phyloP scores from a whole-genome alignment of 2,797 vertebrate genomes.

The Hirundo rustica region DNA sequence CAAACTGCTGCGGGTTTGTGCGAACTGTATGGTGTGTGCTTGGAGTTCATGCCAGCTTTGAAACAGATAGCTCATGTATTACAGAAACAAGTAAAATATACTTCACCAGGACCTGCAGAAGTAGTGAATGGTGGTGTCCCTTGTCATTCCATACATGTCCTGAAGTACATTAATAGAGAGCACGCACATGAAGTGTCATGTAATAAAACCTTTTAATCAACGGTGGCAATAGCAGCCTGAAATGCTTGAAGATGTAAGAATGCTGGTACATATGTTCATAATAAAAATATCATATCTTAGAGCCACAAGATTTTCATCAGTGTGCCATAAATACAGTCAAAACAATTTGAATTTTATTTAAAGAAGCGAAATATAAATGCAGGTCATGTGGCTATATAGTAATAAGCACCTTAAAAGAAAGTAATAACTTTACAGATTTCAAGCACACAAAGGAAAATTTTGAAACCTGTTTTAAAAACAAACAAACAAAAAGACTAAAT shows the following conservation, averaged over 20 bases:
- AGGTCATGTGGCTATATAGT: not conserved
- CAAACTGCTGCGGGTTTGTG: not conserved
- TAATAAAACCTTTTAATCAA: not conserved
- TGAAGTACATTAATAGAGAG: not conserved
- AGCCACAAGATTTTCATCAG: not conserved
- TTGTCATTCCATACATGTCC: not conserved
- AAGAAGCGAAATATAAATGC: not conserved
- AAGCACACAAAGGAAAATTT: not conserved
- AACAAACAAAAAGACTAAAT: not conserved
- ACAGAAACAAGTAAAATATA: not conserved
- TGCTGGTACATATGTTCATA: not conserved
- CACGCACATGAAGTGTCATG: not conserved
- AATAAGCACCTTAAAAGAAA: not conserved
- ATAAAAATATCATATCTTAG: not conserved
- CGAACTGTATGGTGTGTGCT: not conserved
- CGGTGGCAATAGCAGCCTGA: not conserved
- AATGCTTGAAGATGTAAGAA: slow-evolving; percentile 7
- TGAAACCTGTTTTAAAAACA: not conserved
- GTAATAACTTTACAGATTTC: not conserved
- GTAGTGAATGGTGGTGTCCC: not conserved
- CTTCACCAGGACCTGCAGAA: not conserved
- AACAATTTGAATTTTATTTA: slow-evolving; percentile 26
- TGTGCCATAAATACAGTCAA: not conserved
- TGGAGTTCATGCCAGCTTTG: not conserved
- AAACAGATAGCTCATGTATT: not conserved